A percentile compares a stretch with the other conserved stretches of the same genome.
Evolutionary conservation across 1,140 invertebrate species (phyloP).

Genomic region (Pteromalus puparum): DNA sequence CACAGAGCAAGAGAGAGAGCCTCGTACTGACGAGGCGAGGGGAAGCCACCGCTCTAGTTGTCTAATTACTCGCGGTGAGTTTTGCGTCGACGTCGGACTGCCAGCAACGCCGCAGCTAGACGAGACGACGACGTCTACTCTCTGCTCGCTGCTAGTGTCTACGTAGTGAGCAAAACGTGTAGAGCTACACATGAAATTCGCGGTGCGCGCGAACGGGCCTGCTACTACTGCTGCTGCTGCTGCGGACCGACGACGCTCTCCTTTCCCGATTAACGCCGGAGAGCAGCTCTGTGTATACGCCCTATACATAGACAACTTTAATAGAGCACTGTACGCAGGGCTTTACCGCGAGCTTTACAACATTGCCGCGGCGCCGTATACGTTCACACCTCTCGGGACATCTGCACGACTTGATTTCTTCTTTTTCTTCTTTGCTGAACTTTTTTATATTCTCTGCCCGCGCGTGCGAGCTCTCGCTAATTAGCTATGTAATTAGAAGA

Average conservation of each 20-base stretch:
- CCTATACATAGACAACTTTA: not conserved
- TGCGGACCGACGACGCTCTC: not conserved
- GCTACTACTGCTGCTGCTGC: not conserved
- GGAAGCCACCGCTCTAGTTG: conserved; percentile 52
- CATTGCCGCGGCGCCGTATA: not conserved
- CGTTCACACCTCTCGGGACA: not conserved
- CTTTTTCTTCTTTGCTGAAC: not conserved
- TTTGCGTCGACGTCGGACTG: conserved; percentile 47
- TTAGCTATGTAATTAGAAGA: conserved; percentile 1
- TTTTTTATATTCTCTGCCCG: not conserved
- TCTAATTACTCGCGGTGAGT: conserved; percentile 64
- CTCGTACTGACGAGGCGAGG: conserved; percentile 7
- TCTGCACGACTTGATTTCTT: not conserved
- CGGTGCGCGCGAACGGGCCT: not conserved
- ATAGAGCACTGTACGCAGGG: not conserved
- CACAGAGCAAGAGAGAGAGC: not conserved
- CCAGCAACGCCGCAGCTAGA: not conserved
- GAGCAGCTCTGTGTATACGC: not conserved
- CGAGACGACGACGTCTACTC: not conserved
- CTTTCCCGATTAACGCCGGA: conserved; percentile 14
- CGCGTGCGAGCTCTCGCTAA: not conserved
- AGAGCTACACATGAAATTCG: not conserved
- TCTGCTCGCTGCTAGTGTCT: not conserved
- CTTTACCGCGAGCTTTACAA: not conserved
- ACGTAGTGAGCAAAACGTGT: not conserved